Percentiles rank a stretch among this genome's conserved stretches.
Conservation (phyloP, 2,113 vertebrate genomes). For the Ia io region DNA sequence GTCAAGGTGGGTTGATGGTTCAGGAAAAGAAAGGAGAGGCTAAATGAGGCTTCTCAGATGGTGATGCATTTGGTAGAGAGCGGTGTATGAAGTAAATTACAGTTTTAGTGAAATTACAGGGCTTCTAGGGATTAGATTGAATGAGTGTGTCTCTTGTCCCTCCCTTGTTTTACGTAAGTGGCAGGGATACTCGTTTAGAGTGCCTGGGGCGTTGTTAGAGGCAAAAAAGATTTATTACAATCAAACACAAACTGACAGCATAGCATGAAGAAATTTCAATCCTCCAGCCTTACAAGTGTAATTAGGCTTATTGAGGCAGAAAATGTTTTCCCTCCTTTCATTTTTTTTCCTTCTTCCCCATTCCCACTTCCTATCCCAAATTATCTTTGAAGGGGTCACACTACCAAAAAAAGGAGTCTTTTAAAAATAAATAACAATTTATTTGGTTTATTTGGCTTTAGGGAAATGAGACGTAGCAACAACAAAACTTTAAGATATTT, state of each 20-base stretch:
- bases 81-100: not conserved
- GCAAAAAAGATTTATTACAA: slow-evolving; percentile 80
- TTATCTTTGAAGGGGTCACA: slow-evolving; percentile 22
- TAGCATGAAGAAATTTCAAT: slow-evolving; percentile 85
- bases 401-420: slow-evolving; percentile 23
- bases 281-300: slow-evolving; percentile 76
- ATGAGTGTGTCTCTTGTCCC: not conserved
- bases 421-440: not conserved
- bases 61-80: not conserved
- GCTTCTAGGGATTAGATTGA: slow-evolving; percentile 45
- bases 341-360: slow-evolving; percentile 45
- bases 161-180: slow-evolving; percentile 11
- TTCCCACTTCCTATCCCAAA: slow-evolving; percentile 50
- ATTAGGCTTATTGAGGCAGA: slow-evolving; percentile 85
- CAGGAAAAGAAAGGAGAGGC: slow-evolving; percentile 6
- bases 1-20: slow-evolving; percentile 19
- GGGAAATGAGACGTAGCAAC: not conserved
- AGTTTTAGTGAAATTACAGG: slow-evolving; percentile 10
- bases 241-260: slow-evolving; percentile 83
- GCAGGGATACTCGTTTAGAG: slow-evolving; percentile 57
- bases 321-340: slow-evolving; percentile 74
- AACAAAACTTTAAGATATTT: slow-evolving; percentile 27
- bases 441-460: slow-evolving; percentile 43
- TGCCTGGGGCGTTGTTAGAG: slow-evolving; percentile 76
- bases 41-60: not conserved